Conservation (phyloP, 2,888 invertebrate species). For the Electrophaes corylata region DNA sequence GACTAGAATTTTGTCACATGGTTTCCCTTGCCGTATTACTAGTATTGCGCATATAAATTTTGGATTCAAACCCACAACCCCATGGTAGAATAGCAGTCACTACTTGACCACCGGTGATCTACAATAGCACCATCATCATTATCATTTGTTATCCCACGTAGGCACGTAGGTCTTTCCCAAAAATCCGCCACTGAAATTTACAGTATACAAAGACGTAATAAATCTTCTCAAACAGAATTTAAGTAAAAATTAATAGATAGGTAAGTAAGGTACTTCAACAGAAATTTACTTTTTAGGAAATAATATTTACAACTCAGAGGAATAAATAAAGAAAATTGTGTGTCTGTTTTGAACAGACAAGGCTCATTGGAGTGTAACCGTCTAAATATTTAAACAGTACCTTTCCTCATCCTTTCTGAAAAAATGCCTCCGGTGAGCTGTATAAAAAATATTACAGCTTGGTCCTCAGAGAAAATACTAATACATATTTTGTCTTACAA, state of each 20-base stretch:
- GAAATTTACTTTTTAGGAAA: background rate
- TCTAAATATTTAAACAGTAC: conserved; percentile 9
- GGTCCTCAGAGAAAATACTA: background rate
- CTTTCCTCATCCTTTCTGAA: conserved; percentile 1
- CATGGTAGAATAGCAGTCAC: background rate
- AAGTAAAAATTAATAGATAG: background rate
- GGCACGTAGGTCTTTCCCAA: too few relatives aligned
- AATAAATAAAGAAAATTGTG: background rate
- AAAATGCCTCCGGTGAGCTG: background rate
- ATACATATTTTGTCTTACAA: background rate
- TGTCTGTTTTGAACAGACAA: background rate
- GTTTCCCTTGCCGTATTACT: too few relatives aligned
- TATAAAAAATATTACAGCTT: background rate
- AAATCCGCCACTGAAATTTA: too few relatives aligned
- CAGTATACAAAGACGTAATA: background rate
- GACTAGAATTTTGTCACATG: too few relatives aligned
- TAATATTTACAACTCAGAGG: background rate
- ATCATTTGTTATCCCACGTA: too few relatives aligned
- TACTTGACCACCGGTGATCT: background rate
- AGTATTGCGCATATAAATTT: too few relatives aligned
- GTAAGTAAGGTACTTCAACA: too few relatives aligned
- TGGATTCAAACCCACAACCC: background rate
- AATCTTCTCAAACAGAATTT: background rate
- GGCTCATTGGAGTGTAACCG: background rate
- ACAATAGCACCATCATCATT: too few relatives aligned